phyloP scores from a whole-genome alignment of 1,140 invertebrate genomes.

The Caerostris extrusa region DNA sequence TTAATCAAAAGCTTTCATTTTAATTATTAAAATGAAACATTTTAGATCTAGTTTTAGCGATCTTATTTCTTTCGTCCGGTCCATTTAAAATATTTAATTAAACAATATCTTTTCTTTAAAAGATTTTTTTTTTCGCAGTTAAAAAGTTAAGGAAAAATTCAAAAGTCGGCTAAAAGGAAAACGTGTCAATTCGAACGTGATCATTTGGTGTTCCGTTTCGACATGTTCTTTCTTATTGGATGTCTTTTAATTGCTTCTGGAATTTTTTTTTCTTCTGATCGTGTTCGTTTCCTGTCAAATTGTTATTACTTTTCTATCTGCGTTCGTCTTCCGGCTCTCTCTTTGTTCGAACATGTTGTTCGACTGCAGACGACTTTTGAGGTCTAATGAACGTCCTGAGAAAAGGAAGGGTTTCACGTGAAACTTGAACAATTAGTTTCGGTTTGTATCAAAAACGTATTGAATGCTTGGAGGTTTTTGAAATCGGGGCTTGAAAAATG shows the following conservation, averaged over 20 bases:
- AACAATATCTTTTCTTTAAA: background rate
- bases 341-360: background rate
- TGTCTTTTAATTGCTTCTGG: slow-evolving; percentile 17
- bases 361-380: background rate
- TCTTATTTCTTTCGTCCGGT: background rate
- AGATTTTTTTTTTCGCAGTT: background rate
- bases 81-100: background rate
- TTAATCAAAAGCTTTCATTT: background rate
- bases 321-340: background rate
- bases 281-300: slow-evolving; percentile 3
- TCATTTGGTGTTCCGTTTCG: background rate
- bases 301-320: background rate
- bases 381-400: background rate
- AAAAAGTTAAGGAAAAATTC: background rate
- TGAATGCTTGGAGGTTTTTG: too few species aligned
- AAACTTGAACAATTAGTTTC: background rate
- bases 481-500: too few species aligned
- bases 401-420: background rate
- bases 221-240: slow-evolving; percentile 9
- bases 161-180: background rate
- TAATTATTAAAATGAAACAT: background rate
- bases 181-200: background rate
- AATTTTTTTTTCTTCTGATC: background rate
- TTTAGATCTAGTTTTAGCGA: background rate
- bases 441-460: too few species aligned